Evolutionary conservation across 2,888 invertebrate species (phyloP).

Genomic region (Hydropsyche betteni): DNA sequence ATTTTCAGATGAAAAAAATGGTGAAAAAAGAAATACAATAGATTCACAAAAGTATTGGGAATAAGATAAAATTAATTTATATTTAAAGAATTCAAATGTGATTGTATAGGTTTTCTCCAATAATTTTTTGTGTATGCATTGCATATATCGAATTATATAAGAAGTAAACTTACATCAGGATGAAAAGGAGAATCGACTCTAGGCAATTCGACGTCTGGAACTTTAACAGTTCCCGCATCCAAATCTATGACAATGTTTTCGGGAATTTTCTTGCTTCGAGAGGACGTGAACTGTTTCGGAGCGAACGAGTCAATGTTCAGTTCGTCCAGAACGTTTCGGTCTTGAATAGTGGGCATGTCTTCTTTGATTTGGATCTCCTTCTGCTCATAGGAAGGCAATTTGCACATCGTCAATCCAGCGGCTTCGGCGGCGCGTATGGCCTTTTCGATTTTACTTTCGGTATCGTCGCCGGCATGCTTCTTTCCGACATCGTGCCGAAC

Average conservation of each 20-base stretch:
- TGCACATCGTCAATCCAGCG: slow-evolving; percentile 64
- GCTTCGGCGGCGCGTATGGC: slow-evolving; percentile 65
- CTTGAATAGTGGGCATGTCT: slow-evolving; percentile 66
- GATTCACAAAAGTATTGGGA: too few species aligned
- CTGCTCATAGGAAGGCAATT: slow-evolving; percentile 64
- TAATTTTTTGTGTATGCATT: too few species aligned
- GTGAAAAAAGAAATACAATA: too few species aligned
- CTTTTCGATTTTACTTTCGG: slow-evolving; percentile 62
- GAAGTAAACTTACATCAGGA: slow-evolving; percentile 67
- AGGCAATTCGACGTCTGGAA: slow-evolving; percentile 66
- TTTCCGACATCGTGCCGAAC: slow-evolving; percentile 51
- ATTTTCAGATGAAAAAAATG: too few species aligned
- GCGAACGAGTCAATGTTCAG: slow-evolving; percentile 76
- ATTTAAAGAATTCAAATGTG: too few species aligned
- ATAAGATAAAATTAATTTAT: slow-evolving; percentile 7
- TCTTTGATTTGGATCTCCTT: slow-evolving; percentile 63
- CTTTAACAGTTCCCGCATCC: slow-evolving; percentile 74
- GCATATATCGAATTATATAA: not conserved
- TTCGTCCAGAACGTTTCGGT: slow-evolving; percentile 71
- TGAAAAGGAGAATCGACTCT: slow-evolving; percentile 73
- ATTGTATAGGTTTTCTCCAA: too few species aligned
- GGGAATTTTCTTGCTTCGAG: slow-evolving; percentile 67
- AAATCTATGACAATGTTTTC: slow-evolving; percentile 79
- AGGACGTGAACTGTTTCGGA: slow-evolving; percentile 69
- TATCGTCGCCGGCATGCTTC: slow-evolving; percentile 60